A percentile compares a stretch with the other conserved stretches of the same genome.
Conservation (phyloP, 2,888 invertebrate genomes). For the Formica aserva region DNA sequence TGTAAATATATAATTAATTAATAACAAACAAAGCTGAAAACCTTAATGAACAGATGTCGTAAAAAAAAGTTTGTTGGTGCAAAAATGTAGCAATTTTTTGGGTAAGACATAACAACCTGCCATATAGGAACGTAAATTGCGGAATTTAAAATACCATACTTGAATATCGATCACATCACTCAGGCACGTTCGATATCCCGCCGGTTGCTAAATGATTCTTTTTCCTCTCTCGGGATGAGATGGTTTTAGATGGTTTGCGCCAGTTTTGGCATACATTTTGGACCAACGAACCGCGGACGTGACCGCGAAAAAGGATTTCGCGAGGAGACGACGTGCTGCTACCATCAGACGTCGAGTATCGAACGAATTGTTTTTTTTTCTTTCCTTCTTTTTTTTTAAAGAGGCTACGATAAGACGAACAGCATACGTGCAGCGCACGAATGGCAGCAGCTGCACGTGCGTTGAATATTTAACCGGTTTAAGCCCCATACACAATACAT, state of each 20-base stretch:
- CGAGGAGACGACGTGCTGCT: slow-evolving; percentile 20
- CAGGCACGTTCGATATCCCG: slow-evolving; percentile 23
- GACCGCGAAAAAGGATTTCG: slow-evolving; percentile 65
- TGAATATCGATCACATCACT: slow-evolving; percentile 1
- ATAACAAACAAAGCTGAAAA: background rate
- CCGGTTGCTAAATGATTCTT: slow-evolving; percentile 42
- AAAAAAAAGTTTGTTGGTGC: background rate
- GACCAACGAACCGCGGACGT: slow-evolving; percentile 54
- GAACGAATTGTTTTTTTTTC: slow-evolving; percentile 73
- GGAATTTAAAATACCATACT: slow-evolving; percentile 22
- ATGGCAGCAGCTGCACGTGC: slow-evolving; percentile 77
- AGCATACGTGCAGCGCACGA: slow-evolving; percentile 76
- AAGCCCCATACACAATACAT: slow-evolving; percentile 74
- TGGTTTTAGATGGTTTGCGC: slow-evolving; percentile 14
- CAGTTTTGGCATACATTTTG: slow-evolving; percentile 64
- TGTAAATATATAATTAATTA: background rate
- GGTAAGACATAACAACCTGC: background rate
- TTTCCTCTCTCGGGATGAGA: background rate
- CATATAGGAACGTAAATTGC: slow-evolving; percentile 5
- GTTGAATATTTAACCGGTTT: slow-evolving; percentile 82
- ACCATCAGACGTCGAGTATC: slow-evolving; percentile 33
- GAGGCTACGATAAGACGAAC: slow-evolving; percentile 75
- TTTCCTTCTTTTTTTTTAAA: background rate
- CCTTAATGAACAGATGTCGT: background rate
- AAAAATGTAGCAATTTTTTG: background rate